Evolutionary conservation across 1,140 invertebrate genomes (phyloP).

Genomic region (Anoplophora glabripennis): DNA sequence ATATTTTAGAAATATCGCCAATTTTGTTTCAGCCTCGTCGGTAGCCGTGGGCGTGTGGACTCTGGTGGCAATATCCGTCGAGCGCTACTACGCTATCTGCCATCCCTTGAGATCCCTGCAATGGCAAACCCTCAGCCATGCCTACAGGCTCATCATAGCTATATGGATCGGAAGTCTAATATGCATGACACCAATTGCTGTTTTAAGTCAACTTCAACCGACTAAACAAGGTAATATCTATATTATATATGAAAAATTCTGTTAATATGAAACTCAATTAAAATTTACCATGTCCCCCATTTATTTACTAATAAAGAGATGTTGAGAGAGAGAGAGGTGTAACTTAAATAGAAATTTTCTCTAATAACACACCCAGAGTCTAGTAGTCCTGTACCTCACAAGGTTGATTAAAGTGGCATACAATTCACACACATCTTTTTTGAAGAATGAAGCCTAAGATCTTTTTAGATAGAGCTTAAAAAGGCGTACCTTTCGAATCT

Average conservation of each 20-base stretch:
- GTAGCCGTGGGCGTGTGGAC: constrained; percentile 66
- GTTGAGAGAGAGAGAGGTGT: too few relatives aligned
- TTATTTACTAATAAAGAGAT: too few relatives aligned
- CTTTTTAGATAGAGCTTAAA: too few relatives aligned
- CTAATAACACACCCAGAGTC: too few relatives aligned
- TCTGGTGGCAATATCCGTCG: constrained; percentile 65
- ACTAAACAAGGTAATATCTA: constrained; percentile 53
- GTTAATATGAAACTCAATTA: too few relatives aligned
- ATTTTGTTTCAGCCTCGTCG: constrained; percentile 57
- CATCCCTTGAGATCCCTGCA: constrained; percentile 60
- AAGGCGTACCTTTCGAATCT: too few relatives aligned
- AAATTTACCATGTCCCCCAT: too few relatives aligned
- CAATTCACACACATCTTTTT: too few relatives aligned
- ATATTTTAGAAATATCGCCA: background rate
- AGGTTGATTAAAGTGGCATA: too few relatives aligned
- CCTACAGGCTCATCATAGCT: constrained; percentile 57
- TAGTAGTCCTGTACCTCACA: too few relatives aligned
- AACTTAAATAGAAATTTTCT: too few relatives aligned
- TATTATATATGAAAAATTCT: background rate
- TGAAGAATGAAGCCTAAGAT: too few relatives aligned
- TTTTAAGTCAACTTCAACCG: constrained; percentile 61
- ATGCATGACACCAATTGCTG: constrained; percentile 63
- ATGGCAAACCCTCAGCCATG: constrained; percentile 67
- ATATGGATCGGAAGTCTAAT: constrained; percentile 55
- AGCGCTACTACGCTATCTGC: constrained; percentile 70